These are phyloP conservation scores for Siniperca knerii DNA, from an alignment of 2,113 vertebrate genomes.

Conservation along the genomic window DNA sequence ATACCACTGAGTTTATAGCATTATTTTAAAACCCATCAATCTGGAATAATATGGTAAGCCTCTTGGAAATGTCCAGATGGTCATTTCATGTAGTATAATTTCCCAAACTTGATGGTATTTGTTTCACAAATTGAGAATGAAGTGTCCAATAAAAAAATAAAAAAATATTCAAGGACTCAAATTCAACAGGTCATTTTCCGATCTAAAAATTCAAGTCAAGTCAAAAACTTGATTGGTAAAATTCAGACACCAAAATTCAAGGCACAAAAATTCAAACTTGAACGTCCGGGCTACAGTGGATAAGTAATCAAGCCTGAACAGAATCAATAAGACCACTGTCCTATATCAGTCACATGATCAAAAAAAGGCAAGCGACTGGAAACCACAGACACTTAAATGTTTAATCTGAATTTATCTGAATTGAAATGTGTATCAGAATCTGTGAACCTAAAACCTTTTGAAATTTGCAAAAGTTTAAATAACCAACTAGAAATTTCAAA, in stretches of 20 bases:
- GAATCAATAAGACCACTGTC: background rate
- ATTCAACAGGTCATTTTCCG: background rate
- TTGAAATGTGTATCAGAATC: too few relatives aligned
- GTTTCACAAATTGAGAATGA: too few relatives aligned
- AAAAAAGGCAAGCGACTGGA: background rate
- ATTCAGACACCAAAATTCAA: background rate
- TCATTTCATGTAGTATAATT: background rate
- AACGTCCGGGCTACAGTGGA: background rate
- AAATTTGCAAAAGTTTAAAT: background rate
- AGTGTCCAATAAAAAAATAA: too few relatives aligned
- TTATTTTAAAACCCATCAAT: background rate
- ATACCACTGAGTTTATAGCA: background rate
- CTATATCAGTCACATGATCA: background rate
- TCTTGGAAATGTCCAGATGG: background rate
- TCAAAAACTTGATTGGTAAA: background rate
- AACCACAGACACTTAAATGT: background rate
- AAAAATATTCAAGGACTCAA: background rate
- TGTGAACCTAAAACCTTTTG: background rate
- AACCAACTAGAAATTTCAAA: background rate
- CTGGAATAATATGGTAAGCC: background rate
- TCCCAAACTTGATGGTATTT: too few relatives aligned
- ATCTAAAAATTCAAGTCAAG: background rate
- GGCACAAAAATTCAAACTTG: background rate
- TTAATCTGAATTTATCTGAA: background rate
- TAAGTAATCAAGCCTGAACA: background rate